Evolutionary conservation across 1,140 invertebrate genomes (phyloP).

Genomic region (Zaprionus taronus): DNA sequence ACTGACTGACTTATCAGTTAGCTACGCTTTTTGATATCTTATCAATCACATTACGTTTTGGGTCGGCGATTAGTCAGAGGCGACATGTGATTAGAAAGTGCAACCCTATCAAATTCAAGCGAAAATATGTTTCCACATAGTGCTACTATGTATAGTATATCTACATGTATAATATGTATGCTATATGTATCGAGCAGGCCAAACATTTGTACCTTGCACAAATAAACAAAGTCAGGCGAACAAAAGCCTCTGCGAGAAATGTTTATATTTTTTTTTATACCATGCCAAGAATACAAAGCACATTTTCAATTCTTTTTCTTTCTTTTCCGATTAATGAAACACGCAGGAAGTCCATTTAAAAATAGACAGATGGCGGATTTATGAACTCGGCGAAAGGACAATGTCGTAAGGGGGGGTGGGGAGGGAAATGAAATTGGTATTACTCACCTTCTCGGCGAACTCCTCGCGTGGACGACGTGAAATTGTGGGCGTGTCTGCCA

Average conservation of each 20-base stretch:
- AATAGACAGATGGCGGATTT: constrained; percentile 27
- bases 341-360: constrained; percentile 64
- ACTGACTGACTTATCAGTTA: constrained; percentile 42
- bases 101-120: background rate
- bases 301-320: constrained; percentile 32
- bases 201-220: constrained; percentile 47
- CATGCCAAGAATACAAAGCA: constrained; percentile 55
- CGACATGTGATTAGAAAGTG: constrained; percentile 40
- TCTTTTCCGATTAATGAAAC: constrained; percentile 63
- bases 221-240: constrained; percentile 57
- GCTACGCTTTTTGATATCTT: constrained; percentile 58
- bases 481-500: constrained; percentile 69
- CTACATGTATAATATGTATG: no score
- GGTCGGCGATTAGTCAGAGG: constrained; percentile 65
- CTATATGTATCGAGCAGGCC: background rate
- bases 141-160: no score
- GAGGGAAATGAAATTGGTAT: background rate
- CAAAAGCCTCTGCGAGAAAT: constrained; percentile 48
- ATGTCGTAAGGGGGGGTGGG: background rate
- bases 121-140: background rate
- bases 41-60: constrained; percentile 55
- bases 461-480: constrained; percentile 79
- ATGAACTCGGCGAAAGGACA: constrained; percentile 11
- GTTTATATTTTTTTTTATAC: constrained; percentile 63
- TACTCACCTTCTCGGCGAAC: constrained; percentile 79